Evolutionary conservation across 2,113 vertebrate genomes (phyloP), one percentile per base, ranked within the genome.

Genomic region (Melanerpes aurifrons): DNA sequence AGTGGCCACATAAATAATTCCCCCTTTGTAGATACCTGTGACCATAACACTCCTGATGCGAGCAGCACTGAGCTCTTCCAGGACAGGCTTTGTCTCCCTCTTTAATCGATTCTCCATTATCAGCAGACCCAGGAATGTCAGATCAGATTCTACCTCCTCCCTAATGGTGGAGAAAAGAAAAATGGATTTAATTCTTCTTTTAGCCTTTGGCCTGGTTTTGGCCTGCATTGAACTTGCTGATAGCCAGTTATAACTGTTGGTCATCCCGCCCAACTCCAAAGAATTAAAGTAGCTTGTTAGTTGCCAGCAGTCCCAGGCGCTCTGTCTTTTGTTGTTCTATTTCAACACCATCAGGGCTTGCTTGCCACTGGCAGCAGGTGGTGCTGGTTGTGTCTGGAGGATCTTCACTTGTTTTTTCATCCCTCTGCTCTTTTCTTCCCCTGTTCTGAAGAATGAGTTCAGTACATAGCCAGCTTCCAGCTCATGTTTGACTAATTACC

Each of bases 41-140:
- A 98, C 97, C 98, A 98, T 98, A 25, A 98, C 98, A 4, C 93
- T 98, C 85, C 97, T 97, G 93, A 98, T 97, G 75, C 4, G 18
- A 69, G 98, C 97, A 61, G 97, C 96, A 61, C 84, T 96, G 86
- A 98, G 97, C 69, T 98, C 98, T 83, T 97, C 95, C 72, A 98
- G 94, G 31, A 97, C 97, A 56, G 97, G 93, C n/a, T 93, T 97
- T 54, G 98, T 98, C 53, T 98, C 97, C 10, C 63, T 93, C 70
- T 98, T 98, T 68, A 98, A 53, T 54, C 85, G 96, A 88, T 98
- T 98, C 94, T 98, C 98, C 96, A 98, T 96, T 89, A 98, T 97
- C 72, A 98, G 91, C 31, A 98, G 91, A 31, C 98, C 98, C 95
- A 98, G 94, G 92, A 98, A 98, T 26, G 93, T 87, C 77, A 98